Evolutionary conservation across 2,888 invertebrate species (phyloP), one percentile per base, ranked within the genome.

Genomic region (Heteromurus nitidus): DNA sequence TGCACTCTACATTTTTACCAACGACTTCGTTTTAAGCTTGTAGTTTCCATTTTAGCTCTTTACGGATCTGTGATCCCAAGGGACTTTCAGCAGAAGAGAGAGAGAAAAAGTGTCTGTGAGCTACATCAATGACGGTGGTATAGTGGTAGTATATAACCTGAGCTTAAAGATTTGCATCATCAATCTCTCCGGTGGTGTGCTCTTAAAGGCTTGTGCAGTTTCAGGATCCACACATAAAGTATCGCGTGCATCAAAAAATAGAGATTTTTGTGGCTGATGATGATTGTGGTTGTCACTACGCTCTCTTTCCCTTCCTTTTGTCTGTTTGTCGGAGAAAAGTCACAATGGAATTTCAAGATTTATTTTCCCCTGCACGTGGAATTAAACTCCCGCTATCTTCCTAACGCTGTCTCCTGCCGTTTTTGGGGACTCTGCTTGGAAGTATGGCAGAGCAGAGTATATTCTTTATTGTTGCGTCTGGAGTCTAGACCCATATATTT

Each of bases 371-470:
- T 42, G 42, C 65, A 65, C 65, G 74, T 74, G 74, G 74, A 64
- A 65, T 74, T 74, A 65, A 65, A 65, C 74, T 74, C 74, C 74
- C 53, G 74, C 74, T 74, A 74, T 22, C 26, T 53, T 16, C 16
- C 28, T 28, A 64, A 73, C 62, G 73, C 64, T n/a, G 60, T 64
- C 73, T 73, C 73, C 73, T 64, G 64, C 73, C 3, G 62, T 31
- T 30, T 62, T 20, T 31, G 31, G 18, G 62, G 7, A 22, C 9
- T 7, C n/a, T n/a, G n/a, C n/a, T n/a, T n/a, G n/a, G n/a, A n/a
- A n/a, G n/a, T n/a, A n/a, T n/a, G n/a, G n/a, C n/a, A n/a, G n/a
- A n/a, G n/a, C n/a, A n/a, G n/a, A n/a, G n/a, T n/a, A n/a, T n/a
- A n/a, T n/a, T n/a, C n/a, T n/a, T n/a, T n/a, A n/a, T n/a, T n/a